These are phyloP conservation scores for Pocillopora verrucosa DNA, from an alignment of 64 coral and sea anemone species.

Conservation along the genomic window DNA sequence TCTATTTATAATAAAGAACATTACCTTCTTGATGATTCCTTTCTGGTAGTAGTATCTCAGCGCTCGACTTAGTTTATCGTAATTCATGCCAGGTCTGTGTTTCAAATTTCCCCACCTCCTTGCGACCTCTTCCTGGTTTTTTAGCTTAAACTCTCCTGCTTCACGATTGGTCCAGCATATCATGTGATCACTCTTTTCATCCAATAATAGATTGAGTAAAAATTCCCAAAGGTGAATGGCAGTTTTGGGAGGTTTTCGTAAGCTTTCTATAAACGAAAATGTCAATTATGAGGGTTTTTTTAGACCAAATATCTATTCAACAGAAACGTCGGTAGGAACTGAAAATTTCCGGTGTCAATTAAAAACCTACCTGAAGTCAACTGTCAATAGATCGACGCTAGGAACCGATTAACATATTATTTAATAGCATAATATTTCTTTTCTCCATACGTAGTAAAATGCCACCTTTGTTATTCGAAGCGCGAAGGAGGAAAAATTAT, in stretches of 20 bases:
- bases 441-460: background rate
- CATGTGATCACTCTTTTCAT: slow-evolving; percentile 50
- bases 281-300: background rate
- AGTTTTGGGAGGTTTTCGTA: slow-evolving; percentile 43
- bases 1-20: background rate
- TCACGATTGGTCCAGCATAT: slow-evolving; percentile 87
- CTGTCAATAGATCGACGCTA: background rate
- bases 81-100: slow-evolving; percentile 82
- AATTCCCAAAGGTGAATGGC: slow-evolving; percentile 89
- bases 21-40: slow-evolving; percentile 85
- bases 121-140: slow-evolving; percentile 86
- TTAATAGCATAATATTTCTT: background rate
- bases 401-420: background rate
- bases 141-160: slow-evolving; percentile 78
- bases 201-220: slow-evolving; percentile 67
- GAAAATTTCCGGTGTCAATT: background rate
- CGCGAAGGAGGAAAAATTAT: background rate
- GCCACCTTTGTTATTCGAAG: background rate
- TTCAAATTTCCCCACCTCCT: slow-evolving; percentile 82
- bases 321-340: background rate
- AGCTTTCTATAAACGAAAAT: slow-evolving; percentile 16
- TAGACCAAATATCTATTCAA: background rate
- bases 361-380: background rate
- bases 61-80: slow-evolving; percentile 86
- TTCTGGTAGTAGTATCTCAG: slow-evolving; percentile 90